Conservation (phyloP, 35 echinoderm and acorn worm genomes). For the Stichopus chloronotus region DNA sequence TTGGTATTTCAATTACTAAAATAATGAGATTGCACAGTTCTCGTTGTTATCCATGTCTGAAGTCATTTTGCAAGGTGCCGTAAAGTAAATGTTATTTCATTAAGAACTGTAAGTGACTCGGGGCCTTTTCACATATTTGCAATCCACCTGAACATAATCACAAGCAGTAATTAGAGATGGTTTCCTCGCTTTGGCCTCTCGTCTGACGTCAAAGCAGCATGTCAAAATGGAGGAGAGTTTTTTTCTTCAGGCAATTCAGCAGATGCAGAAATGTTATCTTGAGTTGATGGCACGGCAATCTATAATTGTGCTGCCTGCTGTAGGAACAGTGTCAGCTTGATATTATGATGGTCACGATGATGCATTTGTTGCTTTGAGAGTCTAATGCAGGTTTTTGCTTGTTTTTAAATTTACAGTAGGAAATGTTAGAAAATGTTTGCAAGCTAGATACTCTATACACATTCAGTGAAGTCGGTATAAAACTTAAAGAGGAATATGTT, state of each 20-base stretch:
- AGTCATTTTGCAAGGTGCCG: conserved; percentile 2
- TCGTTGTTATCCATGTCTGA: not conserved
- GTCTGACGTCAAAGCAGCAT: conserved; percentile 50
- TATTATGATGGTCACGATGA: not conserved
- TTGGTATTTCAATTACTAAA: not conserved
- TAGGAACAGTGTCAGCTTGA: conserved; percentile 5
- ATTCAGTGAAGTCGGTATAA: too few relatives aligned
- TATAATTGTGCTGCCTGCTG: not conserved
- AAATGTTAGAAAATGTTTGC: too few relatives aligned
- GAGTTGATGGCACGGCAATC: not conserved
- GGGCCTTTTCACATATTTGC: conserved; percentile 39
- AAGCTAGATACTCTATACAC: too few relatives aligned
- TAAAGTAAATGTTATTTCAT: conserved; percentile 33
- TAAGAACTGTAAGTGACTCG: conserved; percentile 27
- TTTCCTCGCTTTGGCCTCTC: conserved; percentile 11
- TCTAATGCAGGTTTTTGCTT: too few relatives aligned
- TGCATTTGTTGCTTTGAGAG: not conserved
- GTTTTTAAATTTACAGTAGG: too few relatives aligned
- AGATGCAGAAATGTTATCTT: conserved; percentile 51
- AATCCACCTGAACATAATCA: conserved; percentile 44
- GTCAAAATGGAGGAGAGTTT: conserved; percentile 39
- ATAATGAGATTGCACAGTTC: conserved; percentile 4
- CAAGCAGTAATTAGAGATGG: conserved; percentile 22
- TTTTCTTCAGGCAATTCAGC: conserved; percentile 38
- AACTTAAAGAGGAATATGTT: too few relatives aligned